These are phyloP conservation scores for Podarcis muralis DNA, from an alignment of 2,113 vertebrate species.

Conservation along the genomic window DNA sequence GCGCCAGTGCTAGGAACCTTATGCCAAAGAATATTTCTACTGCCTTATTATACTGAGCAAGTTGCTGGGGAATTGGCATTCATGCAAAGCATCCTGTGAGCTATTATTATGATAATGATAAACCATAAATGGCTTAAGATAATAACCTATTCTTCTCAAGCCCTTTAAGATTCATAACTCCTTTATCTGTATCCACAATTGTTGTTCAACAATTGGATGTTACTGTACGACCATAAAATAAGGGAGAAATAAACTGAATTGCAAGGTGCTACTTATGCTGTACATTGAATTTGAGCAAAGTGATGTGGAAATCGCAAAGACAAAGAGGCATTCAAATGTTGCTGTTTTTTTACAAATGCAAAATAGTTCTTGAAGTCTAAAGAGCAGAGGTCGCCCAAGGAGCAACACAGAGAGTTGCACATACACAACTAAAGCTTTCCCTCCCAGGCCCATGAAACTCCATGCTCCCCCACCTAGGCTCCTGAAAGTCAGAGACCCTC, in stretches of 20 bases:
- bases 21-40: neutral
- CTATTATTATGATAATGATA: neutral
- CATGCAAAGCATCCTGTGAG: neutral
- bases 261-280: neutral
- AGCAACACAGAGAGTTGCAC: neutral
- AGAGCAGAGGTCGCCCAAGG: neutral
- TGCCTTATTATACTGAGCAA: neutral
- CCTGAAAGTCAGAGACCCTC: neutral
- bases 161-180: no score
- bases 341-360: neutral
- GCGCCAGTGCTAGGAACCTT: neutral
- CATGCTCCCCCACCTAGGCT: neutral
- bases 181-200: neutral
- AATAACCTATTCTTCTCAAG: neutral
- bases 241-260: neutral
- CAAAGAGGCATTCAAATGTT: neutral
- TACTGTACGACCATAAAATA: neutral
- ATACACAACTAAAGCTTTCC: neutral
- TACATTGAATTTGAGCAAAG: neutral
- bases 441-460: neutral
- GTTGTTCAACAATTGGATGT: neutral
- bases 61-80: neutral
- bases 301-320: neutral
- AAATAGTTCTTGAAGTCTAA: neutral
- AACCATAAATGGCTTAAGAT: neutral